Evolutionary conservation across 2,113 vertebrate genomes (phyloP).

Genomic region (Alces alces): DNA sequence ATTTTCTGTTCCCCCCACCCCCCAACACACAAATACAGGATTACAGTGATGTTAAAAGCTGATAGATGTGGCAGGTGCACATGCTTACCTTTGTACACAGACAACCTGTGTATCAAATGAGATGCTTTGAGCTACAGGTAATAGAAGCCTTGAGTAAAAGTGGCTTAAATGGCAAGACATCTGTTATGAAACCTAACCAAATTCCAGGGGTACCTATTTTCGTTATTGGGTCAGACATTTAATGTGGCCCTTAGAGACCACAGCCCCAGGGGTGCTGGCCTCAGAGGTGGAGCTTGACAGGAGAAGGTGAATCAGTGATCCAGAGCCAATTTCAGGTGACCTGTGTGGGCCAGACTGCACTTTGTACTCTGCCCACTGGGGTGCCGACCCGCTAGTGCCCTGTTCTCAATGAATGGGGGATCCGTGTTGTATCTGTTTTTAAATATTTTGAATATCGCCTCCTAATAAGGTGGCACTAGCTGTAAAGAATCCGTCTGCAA

Average conservation of each 20-base stretch:
- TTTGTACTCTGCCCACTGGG: rapidly evolving
- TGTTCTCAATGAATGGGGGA: not conserved
- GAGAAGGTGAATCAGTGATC: not conserved
- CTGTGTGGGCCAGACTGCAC: not conserved
- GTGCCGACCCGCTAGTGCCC: not conserved
- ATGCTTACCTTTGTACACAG: not conserved
- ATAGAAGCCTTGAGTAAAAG: not conserved
- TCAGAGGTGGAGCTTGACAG: not conserved
- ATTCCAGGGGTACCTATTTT: not conserved
- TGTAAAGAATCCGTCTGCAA: not conserved
- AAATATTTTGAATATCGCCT: not conserved
- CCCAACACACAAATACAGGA: not conserved
- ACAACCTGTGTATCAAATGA: not conserved
- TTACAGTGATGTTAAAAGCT: not conserved
- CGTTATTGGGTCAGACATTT: not conserved
- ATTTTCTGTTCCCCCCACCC: not conserved
- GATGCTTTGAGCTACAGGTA: not conserved
- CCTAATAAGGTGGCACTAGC: not conserved
- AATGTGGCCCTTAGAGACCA: not conserved
- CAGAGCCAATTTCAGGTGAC: not conserved
- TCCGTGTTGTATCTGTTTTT: not conserved
- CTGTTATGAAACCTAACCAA: not conserved
- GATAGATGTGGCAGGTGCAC: not conserved
- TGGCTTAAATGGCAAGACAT: not conserved
- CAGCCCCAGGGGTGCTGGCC: not conserved